Evolutionary conservation across 2,888 invertebrate genomes (phyloP).

Genomic region (Protula sp.): DNA sequence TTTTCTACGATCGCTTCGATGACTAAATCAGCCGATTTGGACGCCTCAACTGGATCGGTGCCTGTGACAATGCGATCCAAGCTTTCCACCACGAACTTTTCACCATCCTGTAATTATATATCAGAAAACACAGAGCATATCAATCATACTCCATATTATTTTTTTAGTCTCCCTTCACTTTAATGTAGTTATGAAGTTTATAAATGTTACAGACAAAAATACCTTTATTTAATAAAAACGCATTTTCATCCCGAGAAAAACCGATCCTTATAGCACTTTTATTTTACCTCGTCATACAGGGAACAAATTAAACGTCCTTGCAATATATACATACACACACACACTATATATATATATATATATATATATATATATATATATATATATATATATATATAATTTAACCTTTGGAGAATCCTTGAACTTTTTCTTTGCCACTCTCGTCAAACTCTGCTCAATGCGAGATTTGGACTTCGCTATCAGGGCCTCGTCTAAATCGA

Average conservation of each 20-base stretch:
- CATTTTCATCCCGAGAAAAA: no score
- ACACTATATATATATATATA: no score
- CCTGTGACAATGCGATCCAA: constrained; percentile 62
- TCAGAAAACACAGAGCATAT: not conserved
- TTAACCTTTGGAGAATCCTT: constrained; percentile 28
- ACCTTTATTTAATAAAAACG: no score
- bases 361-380: no score
- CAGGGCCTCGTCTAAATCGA: constrained; percentile 70
- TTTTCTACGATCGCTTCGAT: constrained; percentile 85
- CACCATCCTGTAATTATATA: constrained; percentile 55
- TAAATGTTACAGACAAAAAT: no score
- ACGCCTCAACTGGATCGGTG: constrained; percentile 62
- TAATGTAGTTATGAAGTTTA: no score
- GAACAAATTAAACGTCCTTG: no score
- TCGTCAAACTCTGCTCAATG: constrained; percentile 66
- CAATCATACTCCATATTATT: not conserved
- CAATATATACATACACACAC: no score
- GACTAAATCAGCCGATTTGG: constrained; percentile 68
- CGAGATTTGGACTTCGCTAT: constrained; percentile 68
- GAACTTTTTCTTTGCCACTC: constrained; percentile 72
- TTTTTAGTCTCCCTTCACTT: no score
- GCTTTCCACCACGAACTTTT: constrained; percentile 65
- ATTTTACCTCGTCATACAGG: no score
- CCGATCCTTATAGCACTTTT: no score
- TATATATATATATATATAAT: no score